phyloP scores from a whole-genome alignment of 2,888 invertebrate genomes.

The Phasia obesa region DNA sequence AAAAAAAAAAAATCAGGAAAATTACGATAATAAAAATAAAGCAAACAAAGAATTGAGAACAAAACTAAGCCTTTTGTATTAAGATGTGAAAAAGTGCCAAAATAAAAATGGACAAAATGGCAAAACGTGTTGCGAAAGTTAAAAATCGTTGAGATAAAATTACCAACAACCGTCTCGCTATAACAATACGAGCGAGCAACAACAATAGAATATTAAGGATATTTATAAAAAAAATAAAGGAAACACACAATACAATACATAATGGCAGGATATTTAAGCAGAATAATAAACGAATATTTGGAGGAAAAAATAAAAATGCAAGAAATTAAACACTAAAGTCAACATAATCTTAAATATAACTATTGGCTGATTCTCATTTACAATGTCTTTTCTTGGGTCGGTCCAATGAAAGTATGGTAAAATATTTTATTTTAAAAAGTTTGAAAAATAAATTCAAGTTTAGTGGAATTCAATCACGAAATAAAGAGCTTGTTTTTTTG shows the following conservation, averaged over 20 bases:
- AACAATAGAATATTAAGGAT: constrained; percentile 37
- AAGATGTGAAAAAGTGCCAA: constrained; percentile 63
- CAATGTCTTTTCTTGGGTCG: no score
- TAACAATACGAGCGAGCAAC: constrained; percentile 20
- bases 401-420: no score
- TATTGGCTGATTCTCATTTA: no score
- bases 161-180: constrained; percentile 31
- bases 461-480: no score
- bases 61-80: constrained; percentile 45
- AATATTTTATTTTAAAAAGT: no score
- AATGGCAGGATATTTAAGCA: constrained; percentile 47
- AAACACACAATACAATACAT: constrained; percentile 56
- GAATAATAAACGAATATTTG: constrained; percentile 27
- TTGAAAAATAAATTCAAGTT: no score
- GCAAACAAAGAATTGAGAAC: not conserved
- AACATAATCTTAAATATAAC: not conserved
- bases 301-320: not conserved
- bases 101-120: constrained; percentile 68
- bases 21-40: not conserved
- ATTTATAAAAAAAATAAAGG: constrained; percentile 35
- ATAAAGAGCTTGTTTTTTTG: no score
- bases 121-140: constrained; percentile 68
- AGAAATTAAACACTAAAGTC: not conserved
- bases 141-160: constrained; percentile 60
- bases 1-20: not conserved